Base-by-base conservation (phyloP, 2,113 vertebrate genomes). In the Ptychochromis oligacanthus region DNA sequence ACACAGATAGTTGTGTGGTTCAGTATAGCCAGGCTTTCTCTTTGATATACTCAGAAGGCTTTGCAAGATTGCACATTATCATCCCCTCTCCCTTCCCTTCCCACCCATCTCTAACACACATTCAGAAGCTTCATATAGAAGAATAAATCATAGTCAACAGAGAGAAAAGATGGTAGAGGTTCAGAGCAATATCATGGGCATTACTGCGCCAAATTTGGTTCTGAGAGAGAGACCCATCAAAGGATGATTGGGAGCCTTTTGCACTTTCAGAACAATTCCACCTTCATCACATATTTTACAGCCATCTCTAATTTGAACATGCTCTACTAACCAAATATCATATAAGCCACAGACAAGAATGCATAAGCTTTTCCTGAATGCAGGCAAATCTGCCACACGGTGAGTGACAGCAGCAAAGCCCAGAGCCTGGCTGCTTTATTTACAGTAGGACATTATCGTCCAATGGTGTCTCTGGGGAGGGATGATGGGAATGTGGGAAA, bases 381-480 rank as follows among this genome's bases (percentile, higher is more conserved):
- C 72, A 62, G 77, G 80, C 62, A 84, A 91, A 88, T 90, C 67
- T 83, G 72, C 77, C 9, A 1, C 49, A 74, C 56, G 20, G 65
- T 91, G 90, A 93, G 86, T 89, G 90, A 90, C 91, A 80, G 91
- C 77, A 76, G 79, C 78, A 75, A 88, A 89, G 81, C 77, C 65
- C 85, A 17, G 55, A 85, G 77, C 80, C 81, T 20, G 87, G 75
- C 84, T 85, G 92, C 84, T 91, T 94, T 93, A 91, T 94, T 94
- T 94, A 92, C 93, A 89, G 93, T 89, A 64, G 87, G 88, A 89
- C 88, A 91, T 91, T 91, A 94, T 92, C 77, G 83, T 90, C 91
- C 89, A 90, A 82, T 75, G 62, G 72, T 38, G 74, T 93, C 90
- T 89, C 88, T 65, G 58, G 90, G 91, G 91, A 93, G 82, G 80